These are phyloP conservation scores for Antitype chi DNA, from an alignment of 2,888 invertebrate genomes.

Conservation along the genomic window DNA sequence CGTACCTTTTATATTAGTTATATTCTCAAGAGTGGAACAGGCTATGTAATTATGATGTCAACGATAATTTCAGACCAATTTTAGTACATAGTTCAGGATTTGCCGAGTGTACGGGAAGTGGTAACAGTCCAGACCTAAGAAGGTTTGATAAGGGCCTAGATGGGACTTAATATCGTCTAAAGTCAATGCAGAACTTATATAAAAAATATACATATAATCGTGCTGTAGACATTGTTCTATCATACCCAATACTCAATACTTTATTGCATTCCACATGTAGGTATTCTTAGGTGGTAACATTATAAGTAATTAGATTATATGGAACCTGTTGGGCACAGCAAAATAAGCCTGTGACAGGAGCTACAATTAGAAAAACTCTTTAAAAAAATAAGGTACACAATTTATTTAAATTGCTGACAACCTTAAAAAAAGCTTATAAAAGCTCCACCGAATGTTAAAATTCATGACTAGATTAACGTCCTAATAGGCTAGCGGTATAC, in stretches of 20 bases:
- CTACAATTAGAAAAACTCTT: background rate
- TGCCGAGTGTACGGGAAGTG: background rate
- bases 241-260: no score
- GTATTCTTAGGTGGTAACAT: no score
- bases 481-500: conserved; percentile 25
- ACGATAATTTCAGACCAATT: background rate
- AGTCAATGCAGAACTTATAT: background rate
- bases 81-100: background rate
- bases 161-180: background rate
- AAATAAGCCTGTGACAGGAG: background rate
- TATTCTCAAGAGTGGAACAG: background rate
- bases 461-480: conserved; percentile 22
- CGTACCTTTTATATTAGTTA: background rate
- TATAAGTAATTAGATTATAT: no score
- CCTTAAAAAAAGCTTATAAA: background rate
- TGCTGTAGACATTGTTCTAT: background rate
- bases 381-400: background rate
- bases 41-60: background rate
- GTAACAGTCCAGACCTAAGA: background rate
- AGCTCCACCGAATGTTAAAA: conserved; percentile 11
- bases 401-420: conserved; percentile 21
- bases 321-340: no score
- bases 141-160: background rate
- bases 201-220: background rate
- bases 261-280: no score